Base-by-base conservation (phyloP, 2,113 vertebrate genomes). In the Harpagus bidentatus region DNA sequence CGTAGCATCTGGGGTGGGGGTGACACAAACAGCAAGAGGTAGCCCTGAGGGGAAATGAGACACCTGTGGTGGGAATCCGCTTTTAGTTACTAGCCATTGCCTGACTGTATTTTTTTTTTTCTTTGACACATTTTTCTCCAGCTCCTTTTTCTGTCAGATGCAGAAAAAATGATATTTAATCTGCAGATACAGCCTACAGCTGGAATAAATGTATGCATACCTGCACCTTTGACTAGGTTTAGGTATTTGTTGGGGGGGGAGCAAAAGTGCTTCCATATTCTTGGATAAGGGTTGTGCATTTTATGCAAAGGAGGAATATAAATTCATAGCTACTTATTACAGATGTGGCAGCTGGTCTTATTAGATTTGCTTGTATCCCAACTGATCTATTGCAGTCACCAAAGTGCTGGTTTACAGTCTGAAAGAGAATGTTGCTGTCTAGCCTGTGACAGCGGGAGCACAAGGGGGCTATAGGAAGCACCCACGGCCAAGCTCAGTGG, bases 151-250 rank as follows among this genome's bases (percentile, higher is more conserved):
- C 82, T 95, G 88, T 91, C 95, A 89, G 61, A 6, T 34, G 40
- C 52, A 79, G 87, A 76, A 93, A 74, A 95, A 94, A 90, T 56
- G 48, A 48, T 73, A 72, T 95, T 96, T 82, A 86, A 89, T 69
- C 78, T 89, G 43, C 62, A 87, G 78, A 36, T 74, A 5, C n/a
- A 84, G 47, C 65, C 43, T 58, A 82, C 88, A 95, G 92, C 88
- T 96, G 94, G 80, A 82, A 69, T 55, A 88, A 93, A 87, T 89
- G 16, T 89, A 61, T 52, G 87, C 91, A 93, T 96, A 90, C 81
- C 86, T 94, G 65, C 82, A 72, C 70, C 91, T 96, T 61, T 91
- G 91, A 67, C 47, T 74, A 28, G 81, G 66, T 40, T 89, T 65
- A 95, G 73, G 74, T 82, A 82, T 96, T 93, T 87, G 26, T 69